A percentile compares a stretch with the other conserved stretches of the same genome.
These are phyloP conservation scores for Guaruba guarouba DNA, from an alignment of 2,113 vertebrate genomes.

Conservation along the genomic window DNA sequence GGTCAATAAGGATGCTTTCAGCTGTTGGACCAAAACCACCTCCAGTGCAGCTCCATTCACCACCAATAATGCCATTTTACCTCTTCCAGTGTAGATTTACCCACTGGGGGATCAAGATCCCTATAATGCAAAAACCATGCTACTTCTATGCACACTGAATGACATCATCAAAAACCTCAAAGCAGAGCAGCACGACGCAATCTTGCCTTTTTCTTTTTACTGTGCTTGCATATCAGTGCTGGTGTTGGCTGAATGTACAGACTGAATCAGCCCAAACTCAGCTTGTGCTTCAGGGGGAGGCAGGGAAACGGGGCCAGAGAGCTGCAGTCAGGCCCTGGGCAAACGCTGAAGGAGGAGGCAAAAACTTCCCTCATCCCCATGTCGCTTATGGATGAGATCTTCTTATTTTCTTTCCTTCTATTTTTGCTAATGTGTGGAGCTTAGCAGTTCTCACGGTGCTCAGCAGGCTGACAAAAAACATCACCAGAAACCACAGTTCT, in stretches of 20 bases:
- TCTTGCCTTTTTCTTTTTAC: neutral
- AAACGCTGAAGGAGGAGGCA: neutral
- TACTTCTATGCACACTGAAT: rapidly evolving
- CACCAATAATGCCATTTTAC: rapidly evolving
- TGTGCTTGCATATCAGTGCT: neutral
- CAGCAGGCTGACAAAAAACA: neutral
- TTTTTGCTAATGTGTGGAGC: neutral
- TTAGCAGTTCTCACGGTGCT: neutral
- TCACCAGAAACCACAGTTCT: neutral
- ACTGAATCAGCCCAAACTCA: neutral
- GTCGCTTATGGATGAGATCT: neutral
- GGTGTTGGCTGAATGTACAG: rapidly evolving
- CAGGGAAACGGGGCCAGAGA: neutral
- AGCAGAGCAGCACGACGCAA: neutral
- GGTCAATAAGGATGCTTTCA: rapidly evolving
- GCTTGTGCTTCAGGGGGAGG: neutral
- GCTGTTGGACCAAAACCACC: neutral
- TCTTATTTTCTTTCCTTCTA: neutral
- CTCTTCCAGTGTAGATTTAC: neutral
- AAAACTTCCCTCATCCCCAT: neutral
- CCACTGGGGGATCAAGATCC: neutral
- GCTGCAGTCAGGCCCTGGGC: neutral
- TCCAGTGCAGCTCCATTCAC: neutral
- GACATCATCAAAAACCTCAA: neutral
- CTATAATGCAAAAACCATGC: neutral